Conservation (phyloP, 2,888 invertebrate genomes). For the Harpalus rubripes region DNA sequence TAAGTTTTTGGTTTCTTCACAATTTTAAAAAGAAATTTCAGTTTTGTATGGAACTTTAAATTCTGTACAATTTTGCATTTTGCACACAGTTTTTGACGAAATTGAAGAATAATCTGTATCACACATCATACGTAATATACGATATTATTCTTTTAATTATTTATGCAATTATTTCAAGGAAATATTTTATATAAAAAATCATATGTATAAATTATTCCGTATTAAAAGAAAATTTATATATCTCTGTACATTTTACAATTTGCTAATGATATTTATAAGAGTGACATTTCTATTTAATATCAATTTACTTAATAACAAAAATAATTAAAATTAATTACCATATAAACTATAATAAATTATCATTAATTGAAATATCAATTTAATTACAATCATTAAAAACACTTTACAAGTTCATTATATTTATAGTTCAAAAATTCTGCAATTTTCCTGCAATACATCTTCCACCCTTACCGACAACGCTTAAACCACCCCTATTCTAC, state of each 20-base stretch:
- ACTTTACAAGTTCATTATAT: not conserved
- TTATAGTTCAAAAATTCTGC: not conserved
- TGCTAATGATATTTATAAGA: not conserved
- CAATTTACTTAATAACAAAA: not conserved
- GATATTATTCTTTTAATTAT: too few species aligned
- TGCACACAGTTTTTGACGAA: too few species aligned
- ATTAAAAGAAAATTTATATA: too few species aligned
- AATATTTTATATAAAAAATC: too few species aligned
- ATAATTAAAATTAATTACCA: not conserved
- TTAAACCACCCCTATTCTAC: conserved; percentile 50
- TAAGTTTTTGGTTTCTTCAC: too few species aligned
- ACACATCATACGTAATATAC: too few species aligned
- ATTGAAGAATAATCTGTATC: too few species aligned
- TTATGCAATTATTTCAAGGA: too few species aligned
- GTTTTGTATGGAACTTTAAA: too few species aligned
- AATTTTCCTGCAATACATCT: not conserved
- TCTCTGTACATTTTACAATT: not conserved
- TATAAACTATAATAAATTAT: not conserved
- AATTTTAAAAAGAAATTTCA: too few species aligned
- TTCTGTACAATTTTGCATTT: too few species aligned
- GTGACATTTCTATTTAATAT: not conserved
- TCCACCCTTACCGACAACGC: conserved; percentile 38
- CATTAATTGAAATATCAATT: not conserved
- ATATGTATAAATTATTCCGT: too few species aligned
- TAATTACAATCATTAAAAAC: conserved; percentile 3